phyloP scores from a whole-genome alignment of 2,888 invertebrate genomes.

The Lamellibrachia satsuma region DNA sequence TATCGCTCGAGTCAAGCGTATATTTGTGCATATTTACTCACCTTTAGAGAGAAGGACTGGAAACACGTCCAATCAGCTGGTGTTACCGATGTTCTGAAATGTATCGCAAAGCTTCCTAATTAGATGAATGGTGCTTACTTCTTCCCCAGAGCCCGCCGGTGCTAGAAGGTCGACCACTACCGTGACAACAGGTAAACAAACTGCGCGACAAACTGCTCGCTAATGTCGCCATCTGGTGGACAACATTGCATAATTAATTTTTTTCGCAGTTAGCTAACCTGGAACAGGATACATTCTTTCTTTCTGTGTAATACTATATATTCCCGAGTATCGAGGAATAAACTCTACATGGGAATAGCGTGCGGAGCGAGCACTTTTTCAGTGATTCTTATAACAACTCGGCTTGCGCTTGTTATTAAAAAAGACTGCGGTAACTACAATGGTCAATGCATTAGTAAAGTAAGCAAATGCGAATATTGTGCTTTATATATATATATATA shows the following conservation, averaged over 20 bases:
- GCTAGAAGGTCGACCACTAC: slow-evolving; percentile 1
- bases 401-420: too few relatives aligned
- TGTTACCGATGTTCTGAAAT: background rate
- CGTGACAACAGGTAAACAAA: slow-evolving; percentile 13
- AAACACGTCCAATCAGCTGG: background rate
- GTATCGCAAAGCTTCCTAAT: background rate
- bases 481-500: too few relatives aligned
- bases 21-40: background rate
- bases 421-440: too few relatives aligned
- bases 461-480: too few relatives aligned
- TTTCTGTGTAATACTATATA: too few relatives aligned
- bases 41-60: background rate
- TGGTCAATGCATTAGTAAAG: too few relatives aligned
- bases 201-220: background rate
- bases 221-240: background rate
- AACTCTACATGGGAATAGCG: too few relatives aligned
- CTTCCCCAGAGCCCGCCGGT: background rate
- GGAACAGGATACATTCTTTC: too few relatives aligned
- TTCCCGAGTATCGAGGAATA: too few relatives aligned
- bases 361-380: too few relatives aligned
- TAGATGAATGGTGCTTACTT: background rate
- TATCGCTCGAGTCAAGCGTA: background rate
- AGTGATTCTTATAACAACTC: too few relatives aligned
- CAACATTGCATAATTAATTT: background rate
- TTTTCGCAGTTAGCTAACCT: too few relatives aligned